phyloP scores from a whole-genome alignment of 2,113 vertebrate genomes.

The Athene noctua region DNA sequence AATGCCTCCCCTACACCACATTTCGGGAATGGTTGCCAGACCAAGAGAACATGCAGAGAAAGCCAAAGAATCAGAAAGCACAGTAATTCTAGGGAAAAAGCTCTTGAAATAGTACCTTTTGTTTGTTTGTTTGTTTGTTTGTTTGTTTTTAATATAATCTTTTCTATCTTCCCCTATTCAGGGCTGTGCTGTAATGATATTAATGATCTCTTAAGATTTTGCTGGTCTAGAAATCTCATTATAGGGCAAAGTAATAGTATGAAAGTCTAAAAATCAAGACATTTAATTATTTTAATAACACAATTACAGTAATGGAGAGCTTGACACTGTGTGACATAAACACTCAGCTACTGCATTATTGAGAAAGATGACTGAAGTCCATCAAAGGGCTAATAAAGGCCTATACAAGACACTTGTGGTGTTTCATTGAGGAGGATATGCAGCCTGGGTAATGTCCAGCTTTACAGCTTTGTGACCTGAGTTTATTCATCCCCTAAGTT shows the following conservation, averaged over 20 bases:
- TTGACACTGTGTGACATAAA: not conserved
- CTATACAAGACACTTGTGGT: not conserved
- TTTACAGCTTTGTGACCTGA: not conserved
- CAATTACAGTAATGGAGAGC: not conserved
- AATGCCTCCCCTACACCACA: not conserved
- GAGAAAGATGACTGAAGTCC: not conserved
- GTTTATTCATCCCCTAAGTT: not conserved
- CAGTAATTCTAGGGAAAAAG: not conserved
- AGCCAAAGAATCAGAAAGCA: not conserved
- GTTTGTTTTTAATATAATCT: not conserved
- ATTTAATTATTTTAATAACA: not conserved
- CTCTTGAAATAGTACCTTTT: not conserved
- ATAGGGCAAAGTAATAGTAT: not conserved
- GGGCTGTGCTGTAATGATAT: not conserved
- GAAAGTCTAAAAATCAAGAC: not conserved
- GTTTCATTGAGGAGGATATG: not conserved
- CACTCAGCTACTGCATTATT: not conserved
- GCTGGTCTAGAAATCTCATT: not conserved
- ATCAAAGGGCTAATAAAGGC: not conserved
- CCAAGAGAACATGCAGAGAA: not conserved
- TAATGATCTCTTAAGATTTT: not conserved
- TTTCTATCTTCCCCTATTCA: not conserved
- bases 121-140: not conserved
- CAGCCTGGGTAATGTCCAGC: not conserved
- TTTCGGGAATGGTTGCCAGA: not conserved